Evolutionary conservation across 92 coral and sea anemone species (phyloP).

Genomic region (Palythoa grandis): DNA sequence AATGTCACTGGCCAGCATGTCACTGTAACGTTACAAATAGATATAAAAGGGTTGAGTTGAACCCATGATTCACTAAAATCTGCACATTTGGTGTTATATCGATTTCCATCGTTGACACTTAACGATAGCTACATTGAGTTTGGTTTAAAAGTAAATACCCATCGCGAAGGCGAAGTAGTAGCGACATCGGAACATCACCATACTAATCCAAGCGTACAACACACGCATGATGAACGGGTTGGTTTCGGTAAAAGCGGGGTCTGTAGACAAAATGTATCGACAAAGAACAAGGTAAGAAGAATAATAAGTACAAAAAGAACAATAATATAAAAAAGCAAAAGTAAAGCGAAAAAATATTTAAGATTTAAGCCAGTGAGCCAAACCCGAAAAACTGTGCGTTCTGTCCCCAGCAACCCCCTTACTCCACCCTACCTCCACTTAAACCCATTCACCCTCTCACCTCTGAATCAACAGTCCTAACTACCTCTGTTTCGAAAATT

Average conservation of each 20-base stretch:
- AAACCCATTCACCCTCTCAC: background rate
- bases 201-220: constrained; percentile 68
- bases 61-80: too few species aligned
- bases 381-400: background rate
- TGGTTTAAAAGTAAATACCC: constrained; percentile 50
- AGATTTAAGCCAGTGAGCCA: background rate
- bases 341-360: background rate
- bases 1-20: background rate
- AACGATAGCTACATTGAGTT: background rate
- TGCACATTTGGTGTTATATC: background rate
- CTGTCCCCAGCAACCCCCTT: background rate
- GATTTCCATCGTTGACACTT: background rate
- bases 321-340: background rate
- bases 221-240: constrained; percentile 70
- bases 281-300: background rate
- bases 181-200: constrained; percentile 54
- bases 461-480: too few species aligned
- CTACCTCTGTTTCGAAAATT: too few species aligned
- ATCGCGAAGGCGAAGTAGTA: constrained; percentile 89
- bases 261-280: constrained; percentile 43
- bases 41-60: too few species aligned
- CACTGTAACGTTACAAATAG: too few species aligned
- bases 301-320: constrained; percentile 3
- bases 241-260: constrained; percentile 63
- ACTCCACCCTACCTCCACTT: too few species aligned